Evolutionary conservation across 2,113 vertebrate genomes (phyloP).

Genomic region (Xiphorhynchus elegans): DNA sequence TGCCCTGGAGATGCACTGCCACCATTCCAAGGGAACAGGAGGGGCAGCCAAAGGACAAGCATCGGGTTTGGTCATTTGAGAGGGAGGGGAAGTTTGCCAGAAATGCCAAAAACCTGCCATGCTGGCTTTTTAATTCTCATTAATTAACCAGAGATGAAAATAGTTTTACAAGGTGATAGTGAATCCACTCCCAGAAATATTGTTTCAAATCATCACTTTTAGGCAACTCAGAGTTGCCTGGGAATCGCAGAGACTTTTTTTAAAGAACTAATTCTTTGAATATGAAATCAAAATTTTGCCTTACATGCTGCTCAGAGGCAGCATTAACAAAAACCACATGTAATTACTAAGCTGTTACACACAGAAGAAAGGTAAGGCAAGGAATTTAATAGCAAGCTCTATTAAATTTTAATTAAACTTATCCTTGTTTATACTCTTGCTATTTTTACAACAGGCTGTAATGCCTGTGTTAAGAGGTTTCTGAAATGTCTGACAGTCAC

Average conservation of each 20-base stretch:
- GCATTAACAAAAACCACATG: background rate
- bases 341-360: background rate
- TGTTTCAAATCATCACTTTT: background rate
- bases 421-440: background rate
- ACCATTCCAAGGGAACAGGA: background rate
- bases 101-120: background rate
- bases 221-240: background rate
- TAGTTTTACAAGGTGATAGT: background rate
- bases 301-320: background rate
- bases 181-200: background rate
- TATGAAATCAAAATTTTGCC: background rate
- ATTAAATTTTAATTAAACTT: slow-evolving; percentile 10
- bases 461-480: background rate
- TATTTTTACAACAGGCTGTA: background rate
- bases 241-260: background rate
- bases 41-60: background rate
- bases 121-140: background rate
- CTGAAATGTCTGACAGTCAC: background rate
- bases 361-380: background rate
- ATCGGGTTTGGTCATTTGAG: background rate
- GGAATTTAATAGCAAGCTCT: background rate
- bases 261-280: background rate
- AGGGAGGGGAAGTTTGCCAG: background rate
- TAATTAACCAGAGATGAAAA: background rate
- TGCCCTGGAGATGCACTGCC: background rate